A percentile compares a stretch with the other conserved stretches of the same genome.
Evolutionary conservation across 2,797 vertebrate genomes (phyloP).

Genomic region (Enteromius thamalakanensis): DNA sequence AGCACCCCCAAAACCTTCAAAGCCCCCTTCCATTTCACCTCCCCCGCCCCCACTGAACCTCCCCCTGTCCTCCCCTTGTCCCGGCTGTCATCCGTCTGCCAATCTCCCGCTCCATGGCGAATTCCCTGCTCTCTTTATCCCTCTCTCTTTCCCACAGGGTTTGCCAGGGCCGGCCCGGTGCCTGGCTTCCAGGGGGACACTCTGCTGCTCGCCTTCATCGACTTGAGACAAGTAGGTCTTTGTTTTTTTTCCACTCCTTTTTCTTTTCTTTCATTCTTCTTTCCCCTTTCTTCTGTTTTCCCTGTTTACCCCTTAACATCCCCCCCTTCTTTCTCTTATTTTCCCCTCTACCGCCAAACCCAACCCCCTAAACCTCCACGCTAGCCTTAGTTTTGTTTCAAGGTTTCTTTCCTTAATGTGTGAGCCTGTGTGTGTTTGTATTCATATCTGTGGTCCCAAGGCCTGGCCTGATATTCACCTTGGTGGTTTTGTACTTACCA

Average conservation of each 20-base stretch:
- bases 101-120: conserved; percentile 96
- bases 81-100: conserved; percentile 98
- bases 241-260: conserved; percentile 86
- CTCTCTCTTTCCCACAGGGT: conserved; percentile 99
- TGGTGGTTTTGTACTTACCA: conserved; percentile 38
- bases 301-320: conserved; percentile 59
- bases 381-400: conserved; percentile 58
- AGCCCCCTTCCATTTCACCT: conserved; percentile 58
- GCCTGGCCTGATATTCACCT: conserved; percentile 36
- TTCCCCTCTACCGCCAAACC: conserved; percentile 64
- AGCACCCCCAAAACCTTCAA: conserved; percentile 77
- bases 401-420: conserved; percentile 58
- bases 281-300: conserved; percentile 66
- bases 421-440: conserved; percentile 29
- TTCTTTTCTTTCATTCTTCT: conserved; percentile 74
- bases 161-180: conserved; percentile 99
- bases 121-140: conserved; percentile 89
- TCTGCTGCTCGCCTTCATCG: conserved; percentile 99
- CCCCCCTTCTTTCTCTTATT: conserved; percentile 62
- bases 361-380: conserved; percentile 56
- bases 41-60: conserved; percentile 69
- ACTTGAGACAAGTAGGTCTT: conserved; percentile 99
- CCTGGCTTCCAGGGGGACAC: conserved; percentile 99
- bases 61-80: conserved; percentile 89
- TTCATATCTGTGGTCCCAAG: conserved; percentile 48